Conservation (phyloP, 2,113 vertebrate genomes). For the Neodon shergylaensis region DNA sequence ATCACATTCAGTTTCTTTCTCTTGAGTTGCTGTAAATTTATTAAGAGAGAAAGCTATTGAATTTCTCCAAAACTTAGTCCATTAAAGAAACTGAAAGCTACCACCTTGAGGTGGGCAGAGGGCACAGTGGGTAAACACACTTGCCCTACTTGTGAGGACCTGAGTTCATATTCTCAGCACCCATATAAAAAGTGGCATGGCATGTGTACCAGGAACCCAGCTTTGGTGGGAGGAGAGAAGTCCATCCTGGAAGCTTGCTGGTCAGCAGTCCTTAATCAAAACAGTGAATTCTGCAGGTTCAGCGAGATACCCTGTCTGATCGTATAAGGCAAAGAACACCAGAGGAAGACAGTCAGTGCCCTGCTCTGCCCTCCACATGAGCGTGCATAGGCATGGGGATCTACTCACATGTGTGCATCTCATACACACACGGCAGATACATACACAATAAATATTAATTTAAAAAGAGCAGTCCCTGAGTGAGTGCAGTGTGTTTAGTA, state of each 20-base stretch:
- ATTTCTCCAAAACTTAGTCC: not conserved
- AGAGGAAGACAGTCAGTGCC: not conserved
- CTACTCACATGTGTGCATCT: too few species aligned
- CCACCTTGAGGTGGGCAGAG: not conserved
- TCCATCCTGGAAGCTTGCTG: not conserved
- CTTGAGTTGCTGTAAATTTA: not conserved
- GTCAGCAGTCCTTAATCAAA: not conserved
- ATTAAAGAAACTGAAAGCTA: not conserved
- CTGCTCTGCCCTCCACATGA: not conserved
- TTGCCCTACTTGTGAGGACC: not conserved
- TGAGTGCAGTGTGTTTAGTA: not conserved
- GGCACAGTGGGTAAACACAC: not conserved
- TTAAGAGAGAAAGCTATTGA: conserved; percentile 33
- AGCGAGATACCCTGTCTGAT: not conserved
- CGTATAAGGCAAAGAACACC: not conserved
- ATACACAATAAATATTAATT: not conserved
- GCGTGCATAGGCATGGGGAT: not conserved
- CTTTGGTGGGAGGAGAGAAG: not conserved
- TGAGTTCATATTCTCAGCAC: not conserved
- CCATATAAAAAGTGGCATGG: too few species aligned
- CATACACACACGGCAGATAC: not conserved
- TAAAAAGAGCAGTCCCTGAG: not conserved
- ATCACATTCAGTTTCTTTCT: conserved; percentile 36
- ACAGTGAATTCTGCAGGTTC: not conserved
- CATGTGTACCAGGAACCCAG: not conserved